These are phyloP conservation scores for Minunthozetes semirufus DNA, from an alignment of 2,888 invertebrate species.

Conservation along the genomic window DNA sequence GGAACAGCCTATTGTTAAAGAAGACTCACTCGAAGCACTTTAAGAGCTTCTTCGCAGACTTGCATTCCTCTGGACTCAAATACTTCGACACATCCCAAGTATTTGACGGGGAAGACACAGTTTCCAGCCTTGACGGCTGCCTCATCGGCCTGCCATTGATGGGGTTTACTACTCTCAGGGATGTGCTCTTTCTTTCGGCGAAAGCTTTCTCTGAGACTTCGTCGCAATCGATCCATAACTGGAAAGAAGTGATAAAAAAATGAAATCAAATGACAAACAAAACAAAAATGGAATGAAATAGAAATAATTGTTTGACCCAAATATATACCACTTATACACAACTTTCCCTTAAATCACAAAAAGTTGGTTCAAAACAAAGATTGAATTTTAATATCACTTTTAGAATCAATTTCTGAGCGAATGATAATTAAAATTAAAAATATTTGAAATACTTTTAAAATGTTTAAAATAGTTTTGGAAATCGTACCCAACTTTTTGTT, in stretches of 20 bases:
- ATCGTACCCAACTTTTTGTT: constrained; percentile 12
- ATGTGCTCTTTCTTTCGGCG: constrained; percentile 71
- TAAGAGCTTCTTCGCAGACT: constrained; percentile 97
- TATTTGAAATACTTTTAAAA: too few relatives aligned
- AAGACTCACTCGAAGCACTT: constrained; percentile 77
- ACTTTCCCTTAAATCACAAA: too few relatives aligned
- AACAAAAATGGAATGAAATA: background rate
- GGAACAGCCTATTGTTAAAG: too few relatives aligned
- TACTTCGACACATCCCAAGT: constrained; percentile 97
- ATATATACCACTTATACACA: background rate
- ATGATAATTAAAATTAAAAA: too few relatives aligned
- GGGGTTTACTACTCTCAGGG: constrained; percentile 85
- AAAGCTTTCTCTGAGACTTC: constrained; percentile 66
- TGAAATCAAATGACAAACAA: background rate
- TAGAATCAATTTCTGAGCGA: too few relatives aligned
- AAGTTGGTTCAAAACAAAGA: too few relatives aligned
- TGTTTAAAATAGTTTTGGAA: background rate
- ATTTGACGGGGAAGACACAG: constrained; percentile 95
- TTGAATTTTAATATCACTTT: too few relatives aligned
- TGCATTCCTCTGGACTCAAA: constrained; percentile 99
- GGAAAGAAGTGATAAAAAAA: background rate
- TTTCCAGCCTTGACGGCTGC: constrained; percentile 89
- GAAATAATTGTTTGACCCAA: background rate
- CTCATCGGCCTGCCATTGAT: constrained; percentile 98
- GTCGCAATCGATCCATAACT: constrained; percentile 39